phyloP scores from a whole-genome alignment of 1,140 invertebrate species.

The Cepaea nemoralis region DNA sequence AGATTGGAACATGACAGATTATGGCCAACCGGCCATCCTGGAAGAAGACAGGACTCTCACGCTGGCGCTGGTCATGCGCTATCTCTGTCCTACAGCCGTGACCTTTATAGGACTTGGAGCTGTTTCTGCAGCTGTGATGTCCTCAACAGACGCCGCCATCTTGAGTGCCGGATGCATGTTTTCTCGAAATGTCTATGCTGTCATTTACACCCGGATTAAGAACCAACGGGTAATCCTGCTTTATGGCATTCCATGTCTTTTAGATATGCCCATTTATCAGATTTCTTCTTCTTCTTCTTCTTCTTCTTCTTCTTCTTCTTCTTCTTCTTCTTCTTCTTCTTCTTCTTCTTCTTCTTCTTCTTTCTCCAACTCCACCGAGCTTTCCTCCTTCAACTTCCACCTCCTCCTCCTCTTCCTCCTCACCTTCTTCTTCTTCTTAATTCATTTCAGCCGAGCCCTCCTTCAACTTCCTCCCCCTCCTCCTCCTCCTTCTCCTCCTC shows the following conservation, averaged over 20 bases:
- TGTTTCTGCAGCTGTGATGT: slow-evolving; percentile 98
- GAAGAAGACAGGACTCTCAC: slow-evolving; percentile 88
- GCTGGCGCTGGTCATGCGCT: slow-evolving; percentile 94
- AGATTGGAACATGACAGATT: slow-evolving; percentile 52
- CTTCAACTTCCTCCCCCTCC: neutral
- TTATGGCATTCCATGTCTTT: no score
- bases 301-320: slow-evolving; percentile 4
- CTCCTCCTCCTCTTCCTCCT: no score
- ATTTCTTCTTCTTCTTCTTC: slow-evolving; percentile 1
- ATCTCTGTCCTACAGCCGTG: slow-evolving; percentile 90
- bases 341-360: slow-evolving; percentile 13
- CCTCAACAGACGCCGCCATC: slow-evolving; percentile 95
- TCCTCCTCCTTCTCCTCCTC: neutral
- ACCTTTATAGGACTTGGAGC: slow-evolving; percentile 96
- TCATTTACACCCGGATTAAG: slow-evolving; percentile 20
- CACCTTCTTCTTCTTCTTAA: no score
- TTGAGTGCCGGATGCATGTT: slow-evolving; percentile 97
- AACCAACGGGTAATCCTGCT: slow-evolving; percentile 79
- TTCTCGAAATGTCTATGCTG: slow-evolving; percentile 87
- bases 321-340: slow-evolving; percentile 22
- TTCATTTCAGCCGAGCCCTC: no score
- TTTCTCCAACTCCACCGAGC: neutral
- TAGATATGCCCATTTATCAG: neutral
- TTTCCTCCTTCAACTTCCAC: neutral
- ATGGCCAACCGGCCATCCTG: slow-evolving; percentile 1